phyloP scores from a whole-genome alignment of 2,797 vertebrate species.

The Acrossocheilus wenchowensis region DNA sequence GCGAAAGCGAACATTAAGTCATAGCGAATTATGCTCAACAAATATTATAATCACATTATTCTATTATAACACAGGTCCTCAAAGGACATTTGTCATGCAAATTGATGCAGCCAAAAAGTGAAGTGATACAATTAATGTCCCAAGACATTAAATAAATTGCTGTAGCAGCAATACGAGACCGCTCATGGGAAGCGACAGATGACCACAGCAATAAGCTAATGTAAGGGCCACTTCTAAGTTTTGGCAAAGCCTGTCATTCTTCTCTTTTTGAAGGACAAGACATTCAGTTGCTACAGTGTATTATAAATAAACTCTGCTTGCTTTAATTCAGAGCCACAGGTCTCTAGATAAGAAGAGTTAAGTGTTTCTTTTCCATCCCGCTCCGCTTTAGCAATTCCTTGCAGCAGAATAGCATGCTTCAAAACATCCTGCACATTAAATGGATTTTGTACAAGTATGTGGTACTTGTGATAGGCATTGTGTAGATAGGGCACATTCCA shows the following conservation, averaged over 20 bases:
- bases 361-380: neutral
- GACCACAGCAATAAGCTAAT: conserved; percentile 57
- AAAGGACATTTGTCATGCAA: conserved; percentile 39
- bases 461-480: neutral
- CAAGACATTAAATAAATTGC: conserved; percentile 52
- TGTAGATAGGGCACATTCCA: neutral
- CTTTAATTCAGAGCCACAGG: conserved; percentile 13
- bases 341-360: conserved; percentile 21
- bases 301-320: conserved; percentile 1
- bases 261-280: conserved; percentile 30
- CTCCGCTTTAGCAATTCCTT: neutral
- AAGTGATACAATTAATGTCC: conserved; percentile 50
- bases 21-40: conserved; percentile 35
- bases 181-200: conserved; percentile 54
- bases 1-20: conserved; percentile 40
- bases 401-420: neutral
- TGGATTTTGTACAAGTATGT: conserved; percentile 4
- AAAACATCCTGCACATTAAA: neutral
- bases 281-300: conserved; percentile 40
- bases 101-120: conserved; percentile 46
- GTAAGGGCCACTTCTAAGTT: conserved; percentile 20
- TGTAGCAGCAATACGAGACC: conserved; percentile 33
- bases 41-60: conserved; percentile 50
- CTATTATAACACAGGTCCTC: conserved; percentile 22
- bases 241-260: conserved; percentile 49